Evolutionary conservation across 2,797 vertebrate species (phyloP).

Genomic region (Coregonus suidteri): DNA sequence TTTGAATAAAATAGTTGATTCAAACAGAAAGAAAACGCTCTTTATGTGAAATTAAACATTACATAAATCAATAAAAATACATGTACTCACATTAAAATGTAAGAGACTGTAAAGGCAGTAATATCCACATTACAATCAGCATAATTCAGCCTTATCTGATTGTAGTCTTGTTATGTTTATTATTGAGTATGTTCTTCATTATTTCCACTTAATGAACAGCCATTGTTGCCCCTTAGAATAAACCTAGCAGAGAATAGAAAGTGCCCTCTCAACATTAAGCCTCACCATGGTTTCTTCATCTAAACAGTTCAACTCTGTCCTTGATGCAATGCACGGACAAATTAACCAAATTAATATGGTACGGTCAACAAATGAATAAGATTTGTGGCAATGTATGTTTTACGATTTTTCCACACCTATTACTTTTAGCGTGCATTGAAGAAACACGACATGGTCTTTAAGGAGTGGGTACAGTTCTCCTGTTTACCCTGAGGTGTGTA

Average conservation of each 20-base stretch:
- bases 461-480: neutral
- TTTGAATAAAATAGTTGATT: neutral
- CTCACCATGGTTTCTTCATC: no score
- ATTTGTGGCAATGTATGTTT: neutral
- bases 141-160: neutral
- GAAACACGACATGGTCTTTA: neutral
- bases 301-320: neutral
- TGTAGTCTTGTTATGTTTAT: neutral
- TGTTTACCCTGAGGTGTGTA: neutral
- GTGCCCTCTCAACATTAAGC: neutral
- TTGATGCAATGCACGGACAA: neutral
- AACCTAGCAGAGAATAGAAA: neutral
- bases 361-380: neutral
- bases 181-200: neutral
- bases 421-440: neutral
- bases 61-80: conserved; percentile 36
- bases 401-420: neutral
- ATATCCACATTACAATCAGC: neutral
- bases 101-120: neutral
- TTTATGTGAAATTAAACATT: neutral
- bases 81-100: neutral
- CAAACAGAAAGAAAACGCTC: neutral
- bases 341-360: neutral
- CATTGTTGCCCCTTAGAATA: neutral
- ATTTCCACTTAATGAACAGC: neutral